Evolutionary conservation across 2,888 invertebrate genomes (phyloP).

Genomic region (Podotricha telesiphe): DNA sequence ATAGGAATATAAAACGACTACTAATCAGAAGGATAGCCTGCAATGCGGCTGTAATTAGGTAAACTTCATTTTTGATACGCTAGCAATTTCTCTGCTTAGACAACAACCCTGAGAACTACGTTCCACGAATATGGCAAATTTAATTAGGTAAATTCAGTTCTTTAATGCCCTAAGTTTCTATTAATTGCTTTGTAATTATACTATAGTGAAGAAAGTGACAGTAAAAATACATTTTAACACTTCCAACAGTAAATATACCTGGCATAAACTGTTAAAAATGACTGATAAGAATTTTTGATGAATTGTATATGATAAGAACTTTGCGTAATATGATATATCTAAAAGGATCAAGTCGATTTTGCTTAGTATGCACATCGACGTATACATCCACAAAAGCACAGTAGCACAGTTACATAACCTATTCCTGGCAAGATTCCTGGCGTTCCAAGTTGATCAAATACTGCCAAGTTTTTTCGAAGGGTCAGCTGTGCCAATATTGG

Average conservation of each 20-base stretch:
- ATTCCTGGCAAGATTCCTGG: conserved; percentile 37
- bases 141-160: neutral
- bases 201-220: neutral
- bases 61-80: conserved; percentile 21
- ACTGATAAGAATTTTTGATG: neutral
- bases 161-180: neutral
- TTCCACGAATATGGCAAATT: neutral
- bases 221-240: neutral
- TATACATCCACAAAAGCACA: conserved; percentile 15
- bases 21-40: neutral
- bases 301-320: neutral
- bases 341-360: conserved; percentile 1
- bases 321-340: neutral
- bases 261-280: neutral
- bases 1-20: neutral
- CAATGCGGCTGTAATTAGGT: conserved; percentile 27
- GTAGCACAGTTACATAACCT: conserved; percentile 38
- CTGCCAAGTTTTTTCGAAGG: conserved; percentile 44
- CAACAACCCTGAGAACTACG: neutral
- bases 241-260: no score
- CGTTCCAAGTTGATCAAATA: conserved; percentile 36
- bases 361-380: conserved; percentile 27
- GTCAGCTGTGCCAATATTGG: conserved; percentile 41
- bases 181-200: neutral
- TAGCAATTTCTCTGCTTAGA: conserved; percentile 23